These are phyloP conservation scores for Colletes latitarsis DNA, from an alignment of 1,140 invertebrate genomes.

Conservation along the genomic window DNA sequence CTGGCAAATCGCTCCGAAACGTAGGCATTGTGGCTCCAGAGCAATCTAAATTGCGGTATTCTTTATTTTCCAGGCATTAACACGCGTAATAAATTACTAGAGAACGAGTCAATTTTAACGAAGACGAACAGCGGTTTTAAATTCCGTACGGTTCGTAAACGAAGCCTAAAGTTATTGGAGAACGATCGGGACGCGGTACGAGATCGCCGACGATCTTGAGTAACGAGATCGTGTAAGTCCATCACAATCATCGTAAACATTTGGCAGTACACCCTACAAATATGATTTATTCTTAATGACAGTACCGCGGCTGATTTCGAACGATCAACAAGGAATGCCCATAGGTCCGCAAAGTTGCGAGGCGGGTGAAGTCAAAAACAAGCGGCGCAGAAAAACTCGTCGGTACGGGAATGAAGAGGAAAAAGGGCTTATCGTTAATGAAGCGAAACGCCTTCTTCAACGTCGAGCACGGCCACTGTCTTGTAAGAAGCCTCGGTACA, in stretches of 20 bases:
- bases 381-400: slow-evolving; percentile 64
- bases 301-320: slow-evolving; percentile 62
- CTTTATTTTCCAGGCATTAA: too few species aligned
- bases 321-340: slow-evolving; percentile 67
- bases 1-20: too few species aligned
- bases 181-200: neutral
- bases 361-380: slow-evolving; percentile 61
- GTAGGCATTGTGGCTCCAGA: too few species aligned
- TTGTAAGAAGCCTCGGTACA: slow-evolving; percentile 68
- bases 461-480: slow-evolving; percentile 66
- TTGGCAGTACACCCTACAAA: slow-evolving; percentile 48
- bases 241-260: slow-evolving; percentile 49
- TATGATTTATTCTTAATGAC: slow-evolving; percentile 67
- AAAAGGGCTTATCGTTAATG: slow-evolving; percentile 73
- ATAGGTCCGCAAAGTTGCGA: slow-evolving; percentile 61
- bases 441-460: slow-evolving; percentile 73
- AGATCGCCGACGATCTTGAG: slow-evolving; percentile 12
- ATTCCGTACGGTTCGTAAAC: too few species aligned
- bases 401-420: slow-evolving; percentile 59
- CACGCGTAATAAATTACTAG: too few species aligned
- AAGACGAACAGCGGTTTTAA: too few species aligned
- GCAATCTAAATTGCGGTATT: too few species aligned
- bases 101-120: too few species aligned
- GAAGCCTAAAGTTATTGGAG: too few species aligned
- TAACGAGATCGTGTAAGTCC: slow-evolving; percentile 42